Evolutionary conservation across 2,888 invertebrate genomes (phyloP), one percentile per base, ranked within the genome.

Genomic region (Catonia carolina): DNA sequence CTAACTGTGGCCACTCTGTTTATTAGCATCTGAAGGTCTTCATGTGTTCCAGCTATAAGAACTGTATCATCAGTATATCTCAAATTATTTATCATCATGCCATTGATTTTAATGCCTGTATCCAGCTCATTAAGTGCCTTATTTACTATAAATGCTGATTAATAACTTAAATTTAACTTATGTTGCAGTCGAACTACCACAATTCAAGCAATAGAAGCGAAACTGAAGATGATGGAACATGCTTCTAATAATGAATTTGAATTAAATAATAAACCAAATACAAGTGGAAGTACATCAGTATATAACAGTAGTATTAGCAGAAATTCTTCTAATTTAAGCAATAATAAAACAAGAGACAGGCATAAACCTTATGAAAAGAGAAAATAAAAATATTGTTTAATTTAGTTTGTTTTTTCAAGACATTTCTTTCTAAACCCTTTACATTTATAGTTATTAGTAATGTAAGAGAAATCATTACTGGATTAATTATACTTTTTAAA

Each of bases 161-260:
- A n/a, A n/a, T n/a, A n/a, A n/a, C n/a, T n/a, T n/a, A n/a, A 1
- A 18, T n/a, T 47, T 60, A 57, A 10, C 45, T 61, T 58, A 53
- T 56, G 53, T 67, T 65, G 23, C 2, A 89, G 89, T 69, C 83
- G 85, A 66, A 82, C 84, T 68, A 84, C 85, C 7, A 87, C 90
- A 55, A 92, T 93, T 63, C 86, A 86, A 69, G 90, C 90, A 0
- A 92, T 93, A 59, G 91, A 92, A 71, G 88, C 89, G 0, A 92
- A 93, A 72, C 74, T 93, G 1, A 89, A 86, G 68, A 75, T 85
- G 70, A 84, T 92, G 82, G 86, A 88, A 65, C 71, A 72, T 14
- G 58, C 33, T 15, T 54, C 54, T 7, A 45, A 49, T 10, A 57
- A 59, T 17, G 62, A 53, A 18, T 63, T 55, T 42, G 53, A 27